Evolutionary conservation across 1,140 invertebrate species (phyloP).

Genomic region (Yoshiicerus persimilis): DNA sequence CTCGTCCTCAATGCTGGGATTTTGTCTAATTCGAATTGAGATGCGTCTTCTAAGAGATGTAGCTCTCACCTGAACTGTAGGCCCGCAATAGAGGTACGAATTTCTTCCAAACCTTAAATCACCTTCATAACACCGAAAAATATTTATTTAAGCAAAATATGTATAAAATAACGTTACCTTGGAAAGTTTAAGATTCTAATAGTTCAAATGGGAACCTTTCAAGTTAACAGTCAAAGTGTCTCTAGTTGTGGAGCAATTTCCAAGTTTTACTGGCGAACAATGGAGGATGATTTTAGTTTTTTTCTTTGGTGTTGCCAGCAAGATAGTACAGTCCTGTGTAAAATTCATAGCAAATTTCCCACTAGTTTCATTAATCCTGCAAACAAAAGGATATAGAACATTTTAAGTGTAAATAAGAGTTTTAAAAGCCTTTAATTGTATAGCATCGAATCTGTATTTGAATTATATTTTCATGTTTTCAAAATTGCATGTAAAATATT

Average conservation of each 20-base stretch:
- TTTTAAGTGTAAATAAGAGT: background rate
- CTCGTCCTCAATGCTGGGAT: background rate
- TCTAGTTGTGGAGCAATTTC: conserved; percentile 36
- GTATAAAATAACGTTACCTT: too few species aligned
- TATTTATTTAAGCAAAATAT: too few species aligned
- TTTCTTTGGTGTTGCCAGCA: conserved; percentile 31
- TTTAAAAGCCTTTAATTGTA: too few species aligned
- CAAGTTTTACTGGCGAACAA: conserved; percentile 34
- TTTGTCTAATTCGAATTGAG: conserved; percentile 33
- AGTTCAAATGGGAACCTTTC: too few species aligned
- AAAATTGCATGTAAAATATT: too few species aligned
- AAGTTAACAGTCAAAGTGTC: conserved; percentile 41
- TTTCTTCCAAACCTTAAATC: conserved; percentile 45
- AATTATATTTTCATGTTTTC: too few species aligned
- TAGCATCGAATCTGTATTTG: too few species aligned
- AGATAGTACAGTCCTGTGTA: conserved; percentile 36
- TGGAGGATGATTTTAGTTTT: conserved; percentile 35
- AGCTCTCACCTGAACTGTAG: conserved; percentile 19
- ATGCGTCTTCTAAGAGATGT: conserved; percentile 34
- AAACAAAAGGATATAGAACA: background rate
- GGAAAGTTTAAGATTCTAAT: too few species aligned
- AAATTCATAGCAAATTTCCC: conserved; percentile 45
- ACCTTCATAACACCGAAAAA: too few species aligned
- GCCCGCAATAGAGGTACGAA: conserved; percentile 46
- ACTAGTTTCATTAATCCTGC: conserved; percentile 34